Evolutionary conservation across 2,113 vertebrate species (phyloP).

Genomic region (Loxodonta africana): DNA sequence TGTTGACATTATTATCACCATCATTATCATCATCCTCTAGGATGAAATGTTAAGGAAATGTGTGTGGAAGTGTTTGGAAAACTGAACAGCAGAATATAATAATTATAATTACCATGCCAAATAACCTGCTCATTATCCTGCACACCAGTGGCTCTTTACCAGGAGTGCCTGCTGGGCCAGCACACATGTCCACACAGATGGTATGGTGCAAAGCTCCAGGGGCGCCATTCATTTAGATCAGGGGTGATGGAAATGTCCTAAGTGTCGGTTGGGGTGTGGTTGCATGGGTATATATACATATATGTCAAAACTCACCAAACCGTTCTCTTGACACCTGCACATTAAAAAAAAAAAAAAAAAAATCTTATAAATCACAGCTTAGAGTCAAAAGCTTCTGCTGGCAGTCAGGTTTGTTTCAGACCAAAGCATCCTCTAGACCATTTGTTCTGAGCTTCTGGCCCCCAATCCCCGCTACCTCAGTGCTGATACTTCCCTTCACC

Average conservation of each 20-base stretch:
- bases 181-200: not conserved
- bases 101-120: not conserved
- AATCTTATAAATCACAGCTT: constrained; percentile 17
- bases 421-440: not conserved
- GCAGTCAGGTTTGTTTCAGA: not conserved
- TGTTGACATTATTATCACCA: not conserved
- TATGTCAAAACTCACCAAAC: not conserved
- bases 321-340: not conserved
- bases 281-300: not conserved
- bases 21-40: not conserved
- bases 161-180: not conserved
- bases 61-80: not conserved
- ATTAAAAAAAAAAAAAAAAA: not conserved
- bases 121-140: not conserved
- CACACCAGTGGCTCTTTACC: not conserved
- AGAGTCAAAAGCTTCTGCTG: not conserved
- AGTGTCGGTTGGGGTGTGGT: not conserved
- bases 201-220: not conserved
- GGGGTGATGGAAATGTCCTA: not conserved
- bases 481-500: not conserved
- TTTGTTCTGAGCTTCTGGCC: not conserved
- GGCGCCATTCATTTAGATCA: not conserved
- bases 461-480: not conserved
- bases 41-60: not conserved
- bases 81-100: not conserved